Conservation (phyloP, 2,888 invertebrate species). For the Tyria jacobaeae region DNA sequence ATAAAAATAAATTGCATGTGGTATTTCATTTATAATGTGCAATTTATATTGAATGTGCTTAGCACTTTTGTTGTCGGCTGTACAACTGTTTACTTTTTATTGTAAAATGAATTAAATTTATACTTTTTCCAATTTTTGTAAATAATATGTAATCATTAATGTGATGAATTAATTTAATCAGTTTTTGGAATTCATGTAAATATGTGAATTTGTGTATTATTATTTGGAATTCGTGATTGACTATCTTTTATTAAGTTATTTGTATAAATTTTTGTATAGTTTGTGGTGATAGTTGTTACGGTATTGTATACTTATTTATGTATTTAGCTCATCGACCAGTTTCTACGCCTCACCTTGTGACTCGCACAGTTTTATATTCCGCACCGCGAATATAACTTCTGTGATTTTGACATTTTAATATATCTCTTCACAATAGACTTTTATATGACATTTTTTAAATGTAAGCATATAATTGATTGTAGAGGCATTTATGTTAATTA, state of each 20-base stretch:
- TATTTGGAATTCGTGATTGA: conserved; percentile 68
- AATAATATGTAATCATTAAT: conserved; percentile 69
- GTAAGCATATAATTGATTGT: conserved; percentile 22
- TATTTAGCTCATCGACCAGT: conserved; percentile 64
- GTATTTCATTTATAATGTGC: conserved; percentile 22
- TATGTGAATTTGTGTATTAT: conserved; percentile 79
- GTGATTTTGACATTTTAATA: conserved; percentile 52
- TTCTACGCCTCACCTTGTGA: conserved; percentile 47
- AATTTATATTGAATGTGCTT: conserved; percentile 16
- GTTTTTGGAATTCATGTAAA: conserved; percentile 73
- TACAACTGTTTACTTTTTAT: conserved; percentile 41
- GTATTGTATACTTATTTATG: conserved; percentile 61
- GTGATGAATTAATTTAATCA: conserved; percentile 76
- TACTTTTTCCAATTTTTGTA: conserved; percentile 66
- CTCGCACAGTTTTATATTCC: conserved; percentile 62
- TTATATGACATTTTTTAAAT: conserved; percentile 45
- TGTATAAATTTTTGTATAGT: conserved; percentile 69
- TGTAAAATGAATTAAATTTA: conserved; percentile 44
- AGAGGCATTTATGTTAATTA: conserved; percentile 6
- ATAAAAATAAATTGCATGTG: conserved; percentile 12
- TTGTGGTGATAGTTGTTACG: conserved; percentile 30
- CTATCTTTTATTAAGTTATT: conserved; percentile 72
- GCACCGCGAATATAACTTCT: conserved; percentile 58
- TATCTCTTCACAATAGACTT: conserved; percentile 47
- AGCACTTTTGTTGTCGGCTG: conserved; percentile 29